Conservation (phyloP, 2,888 invertebrate genomes). For the Drosophila prostipennis region DNA sequence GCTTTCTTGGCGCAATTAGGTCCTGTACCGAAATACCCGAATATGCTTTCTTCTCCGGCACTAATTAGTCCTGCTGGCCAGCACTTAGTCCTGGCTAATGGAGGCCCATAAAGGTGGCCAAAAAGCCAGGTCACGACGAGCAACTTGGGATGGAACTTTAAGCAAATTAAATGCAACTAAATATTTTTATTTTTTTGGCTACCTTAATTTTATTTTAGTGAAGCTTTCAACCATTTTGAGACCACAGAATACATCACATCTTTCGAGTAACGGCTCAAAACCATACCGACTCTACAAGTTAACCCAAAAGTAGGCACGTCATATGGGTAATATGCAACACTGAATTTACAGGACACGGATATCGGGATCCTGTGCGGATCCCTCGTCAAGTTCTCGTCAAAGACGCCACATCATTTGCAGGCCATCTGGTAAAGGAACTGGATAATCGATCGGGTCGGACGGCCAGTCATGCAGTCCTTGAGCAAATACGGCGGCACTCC, state of each 20-base stretch:
- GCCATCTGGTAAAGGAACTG: constrained; percentile 84
- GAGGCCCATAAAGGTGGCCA: constrained; percentile 44
- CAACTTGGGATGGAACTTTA: neutral
- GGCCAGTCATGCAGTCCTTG: constrained; percentile 86
- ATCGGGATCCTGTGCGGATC: neutral
- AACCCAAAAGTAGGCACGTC: constrained; percentile 2
- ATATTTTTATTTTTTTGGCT: neutral
- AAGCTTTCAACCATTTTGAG: constrained; percentile 3
- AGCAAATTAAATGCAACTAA: too few relatives aligned
- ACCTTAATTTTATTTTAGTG: constrained; percentile 2
- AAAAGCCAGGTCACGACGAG: constrained; percentile 3
- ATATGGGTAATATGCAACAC: constrained; percentile 16
- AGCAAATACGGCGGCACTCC: constrained; percentile 87
- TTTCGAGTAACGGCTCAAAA: neutral
- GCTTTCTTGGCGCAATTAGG: constrained; percentile 33
- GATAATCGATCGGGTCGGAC: constrained; percentile 87
- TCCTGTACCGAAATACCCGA: constrained; percentile 21
- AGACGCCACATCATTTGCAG: constrained; percentile 53
- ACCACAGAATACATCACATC: constrained; percentile 7
- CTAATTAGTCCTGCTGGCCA: constrained; percentile 35
- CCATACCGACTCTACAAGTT: neutral
- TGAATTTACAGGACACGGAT: neutral
- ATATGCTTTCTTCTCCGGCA: constrained; percentile 26
- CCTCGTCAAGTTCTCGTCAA: neutral
- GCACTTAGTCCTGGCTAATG: constrained; percentile 33